Conservation (phyloP, 2,888 invertebrate species). For the Acrobasis consociella region DNA sequence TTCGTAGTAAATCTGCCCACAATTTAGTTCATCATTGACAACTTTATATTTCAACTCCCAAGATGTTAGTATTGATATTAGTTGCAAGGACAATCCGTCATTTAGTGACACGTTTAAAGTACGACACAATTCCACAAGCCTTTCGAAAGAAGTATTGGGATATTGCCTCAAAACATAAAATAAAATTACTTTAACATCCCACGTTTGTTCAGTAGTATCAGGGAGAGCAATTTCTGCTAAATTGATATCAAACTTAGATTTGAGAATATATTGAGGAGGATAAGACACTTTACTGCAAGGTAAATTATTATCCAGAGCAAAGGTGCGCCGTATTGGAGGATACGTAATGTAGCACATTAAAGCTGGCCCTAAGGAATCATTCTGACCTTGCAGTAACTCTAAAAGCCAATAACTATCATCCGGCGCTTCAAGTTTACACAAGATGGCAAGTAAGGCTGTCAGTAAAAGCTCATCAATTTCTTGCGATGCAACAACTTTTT, state of each 20-base stretch:
- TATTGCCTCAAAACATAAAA: conserved; percentile 68
- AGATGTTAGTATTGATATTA: conserved; percentile 64
- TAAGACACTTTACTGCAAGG: conserved; percentile 55
- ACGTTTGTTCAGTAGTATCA: conserved; percentile 73
- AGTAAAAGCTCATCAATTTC: conserved; percentile 67
- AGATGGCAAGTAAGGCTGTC: conserved; percentile 57
- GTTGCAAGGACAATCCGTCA: conserved; percentile 69
- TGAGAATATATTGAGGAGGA: conserved; percentile 68
- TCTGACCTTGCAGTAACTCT: conserved; percentile 61
- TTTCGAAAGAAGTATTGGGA: conserved; percentile 57
- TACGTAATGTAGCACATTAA: conserved; percentile 56
- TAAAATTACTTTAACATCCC: conserved; percentile 74
- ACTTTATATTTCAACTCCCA: conserved; percentile 73
- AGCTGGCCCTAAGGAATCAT: conserved; percentile 56
- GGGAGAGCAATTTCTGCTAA: conserved; percentile 67
- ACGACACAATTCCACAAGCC: conserved; percentile 62
- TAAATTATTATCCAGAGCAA: conserved; percentile 53
- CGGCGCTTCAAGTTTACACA: conserved; percentile 47
- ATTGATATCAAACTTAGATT: conserved; percentile 71
- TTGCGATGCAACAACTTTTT: conserved; percentile 59
- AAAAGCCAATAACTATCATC: conserved; percentile 53
- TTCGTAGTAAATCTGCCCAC: conserved; percentile 54
- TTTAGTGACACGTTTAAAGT: conserved; percentile 63
- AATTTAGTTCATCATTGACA: conserved; percentile 56
- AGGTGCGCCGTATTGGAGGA: conserved; percentile 55